phyloP scores from a whole-genome alignment of 2,797 vertebrate species.

The Falco biarmicus region DNA sequence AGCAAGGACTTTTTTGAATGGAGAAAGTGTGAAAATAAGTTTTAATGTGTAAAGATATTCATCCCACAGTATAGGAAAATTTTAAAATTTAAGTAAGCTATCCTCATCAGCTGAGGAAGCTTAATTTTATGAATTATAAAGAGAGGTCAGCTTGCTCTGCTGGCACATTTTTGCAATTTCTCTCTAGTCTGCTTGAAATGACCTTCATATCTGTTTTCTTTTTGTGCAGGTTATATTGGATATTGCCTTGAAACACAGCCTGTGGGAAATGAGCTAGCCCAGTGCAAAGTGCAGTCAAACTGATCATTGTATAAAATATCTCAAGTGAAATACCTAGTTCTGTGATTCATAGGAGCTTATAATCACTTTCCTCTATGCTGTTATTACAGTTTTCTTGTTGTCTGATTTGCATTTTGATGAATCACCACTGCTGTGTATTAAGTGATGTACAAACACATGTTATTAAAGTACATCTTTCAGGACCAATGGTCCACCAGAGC shows the following conservation, averaged over 20 bases:
- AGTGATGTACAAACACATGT: neutral
- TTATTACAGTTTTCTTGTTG: neutral
- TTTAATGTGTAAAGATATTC: neutral
- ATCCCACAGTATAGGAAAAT: neutral
- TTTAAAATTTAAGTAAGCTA: neutral
- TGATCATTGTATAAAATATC: slow-evolving; percentile 34
- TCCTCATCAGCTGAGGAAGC: neutral
- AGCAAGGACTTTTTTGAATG: neutral
- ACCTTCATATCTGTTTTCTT: slow-evolving; percentile 3
- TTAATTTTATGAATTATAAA: neutral
- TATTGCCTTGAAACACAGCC: slow-evolving; percentile 44
- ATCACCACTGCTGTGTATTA: neutral
- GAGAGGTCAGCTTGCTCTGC: neutral
- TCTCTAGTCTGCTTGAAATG: neutral
- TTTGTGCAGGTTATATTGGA: slow-evolving; percentile 7
- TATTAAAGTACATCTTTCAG: neutral
- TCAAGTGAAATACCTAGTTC: neutral
- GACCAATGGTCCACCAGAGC: neutral
- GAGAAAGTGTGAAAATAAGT: neutral
- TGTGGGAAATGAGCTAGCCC: slow-evolving; percentile 57
- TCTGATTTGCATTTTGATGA: slow-evolving; percentile 31
- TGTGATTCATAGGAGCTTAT: slow-evolving; percentile 1
- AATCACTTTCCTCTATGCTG: neutral
- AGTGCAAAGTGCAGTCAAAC: slow-evolving; percentile 44
- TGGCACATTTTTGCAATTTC: neutral